Evolutionary conservation across 2,113 vertebrate species (phyloP), one percentile per base, ranked within the genome.

Genomic region (Notarius quadriscutis): DNA sequence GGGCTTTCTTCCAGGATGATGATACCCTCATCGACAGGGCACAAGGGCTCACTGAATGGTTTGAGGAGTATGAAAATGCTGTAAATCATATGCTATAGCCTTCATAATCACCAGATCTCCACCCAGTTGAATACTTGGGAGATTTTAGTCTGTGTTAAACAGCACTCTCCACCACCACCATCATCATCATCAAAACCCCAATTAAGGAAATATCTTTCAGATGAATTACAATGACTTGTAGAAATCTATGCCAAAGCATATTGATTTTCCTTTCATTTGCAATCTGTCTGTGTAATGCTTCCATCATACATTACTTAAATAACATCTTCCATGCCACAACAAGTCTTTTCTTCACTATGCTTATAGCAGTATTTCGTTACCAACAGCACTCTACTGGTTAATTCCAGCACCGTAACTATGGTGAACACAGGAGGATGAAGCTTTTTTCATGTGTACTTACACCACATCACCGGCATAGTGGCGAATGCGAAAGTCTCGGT

Each of bases 381-480:
- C 78, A 80, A 55, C 15, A 62, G 74, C 53, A 77, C 22, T 48
- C 12, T 10, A 30, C 30, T 80, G 78, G 50, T 51, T 74, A 84
- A 74, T 84, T 57, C 53, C 89, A 85, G 86, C 82, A 75, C 10
- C 20, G 72, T 75, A 90, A 86, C 86, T 86, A 15, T 50, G 7
- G 17, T 78, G 87, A 89, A 91, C 83, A 84, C 79, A 74, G 83
- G 9, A 71, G 10, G 20, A 62, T 41, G 20, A 81, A 17, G 25
- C 30, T 30, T 85, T 25, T 27, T 85, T 11, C 6, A 57, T 53
- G 15, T 89, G 92, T 92, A 97, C 98, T 98, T 91, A 99, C 98
- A 96, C 93, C 65, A 99, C 98, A 2, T 97, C 96, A 18, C 98
- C 98, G 0, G 98, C 98, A 0, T 99, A 99, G 94, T 99, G 98